These are phyloP conservation scores for Willisornis vidua DNA, from an alignment of 2,113 vertebrate genomes.

Conservation along the genomic window DNA sequence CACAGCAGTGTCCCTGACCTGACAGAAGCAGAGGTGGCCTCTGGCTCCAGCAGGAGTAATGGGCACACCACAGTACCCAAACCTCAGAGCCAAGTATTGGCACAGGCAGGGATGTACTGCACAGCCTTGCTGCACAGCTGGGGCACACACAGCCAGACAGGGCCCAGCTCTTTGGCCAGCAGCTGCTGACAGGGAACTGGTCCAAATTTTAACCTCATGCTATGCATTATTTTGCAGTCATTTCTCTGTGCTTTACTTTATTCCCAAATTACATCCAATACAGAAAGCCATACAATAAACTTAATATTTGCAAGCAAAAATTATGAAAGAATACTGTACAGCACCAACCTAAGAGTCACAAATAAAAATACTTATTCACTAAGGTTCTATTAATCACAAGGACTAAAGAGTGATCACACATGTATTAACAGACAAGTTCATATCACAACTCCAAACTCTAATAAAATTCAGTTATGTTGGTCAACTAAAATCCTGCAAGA, in stretches of 20 bases:
- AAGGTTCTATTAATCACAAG: neutral
- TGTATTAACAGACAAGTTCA: neutral
- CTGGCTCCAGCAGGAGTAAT: neutral
- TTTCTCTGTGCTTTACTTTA: neutral
- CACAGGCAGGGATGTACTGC: too few species aligned
- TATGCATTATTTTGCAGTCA: neutral
- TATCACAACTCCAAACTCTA: neutral
- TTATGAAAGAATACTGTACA: neutral
- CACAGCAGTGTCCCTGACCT: too few species aligned
- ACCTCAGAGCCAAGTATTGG: accelerated
- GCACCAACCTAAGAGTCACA: neutral
- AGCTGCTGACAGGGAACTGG: neutral
- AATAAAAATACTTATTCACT: neutral
- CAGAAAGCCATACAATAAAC: neutral
- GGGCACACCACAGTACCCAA: neutral
- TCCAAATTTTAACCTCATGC: neutral
- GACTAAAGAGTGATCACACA: neutral
- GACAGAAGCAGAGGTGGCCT: neutral
- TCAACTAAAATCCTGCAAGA: neutral
- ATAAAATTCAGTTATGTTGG: neutral
- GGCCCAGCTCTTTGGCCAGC: accelerated
- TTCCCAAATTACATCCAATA: neutral
- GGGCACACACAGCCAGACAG: neutral
- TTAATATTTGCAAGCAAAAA: neutral
- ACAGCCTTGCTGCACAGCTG: neutral